These are phyloP conservation scores for Syngnathus floridae DNA, from an alignment of 2,113 vertebrate genomes.

Conservation along the genomic window DNA sequence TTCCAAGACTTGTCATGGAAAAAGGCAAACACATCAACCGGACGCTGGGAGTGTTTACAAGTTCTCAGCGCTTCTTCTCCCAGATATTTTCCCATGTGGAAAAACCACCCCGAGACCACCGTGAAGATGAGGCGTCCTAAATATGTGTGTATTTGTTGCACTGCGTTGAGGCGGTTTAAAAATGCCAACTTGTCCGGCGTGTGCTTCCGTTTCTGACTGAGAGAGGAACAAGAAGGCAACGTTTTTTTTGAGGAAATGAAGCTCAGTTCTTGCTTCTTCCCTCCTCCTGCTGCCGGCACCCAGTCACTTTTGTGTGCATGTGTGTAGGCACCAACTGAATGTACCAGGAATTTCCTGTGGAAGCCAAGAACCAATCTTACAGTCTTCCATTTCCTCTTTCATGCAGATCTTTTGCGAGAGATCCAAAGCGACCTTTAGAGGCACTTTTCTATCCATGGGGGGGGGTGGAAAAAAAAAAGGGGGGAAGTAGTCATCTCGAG, in stretches of 20 bases:
- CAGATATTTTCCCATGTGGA: constrained; percentile 4
- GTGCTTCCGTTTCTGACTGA: constrained; percentile 23
- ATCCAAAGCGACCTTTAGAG: constrained; percentile 3
- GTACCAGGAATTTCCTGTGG: constrained; percentile 52
- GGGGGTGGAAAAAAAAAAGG: too few species aligned
- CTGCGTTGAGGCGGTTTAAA: not conserved
- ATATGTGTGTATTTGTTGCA: not conserved
- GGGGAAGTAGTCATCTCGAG: not conserved
- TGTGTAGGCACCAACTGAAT: constrained; percentile 15
- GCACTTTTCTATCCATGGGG: constrained; percentile 9
- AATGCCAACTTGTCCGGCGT: constrained; percentile 26
- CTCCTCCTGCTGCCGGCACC: constrained; percentile 17
- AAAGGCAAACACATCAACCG: not conserved
- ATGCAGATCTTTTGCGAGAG: constrained; percentile 1
- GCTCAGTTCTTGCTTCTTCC: not conserved
- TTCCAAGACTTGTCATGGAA: constrained; percentile 3
- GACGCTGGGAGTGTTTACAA: not conserved
- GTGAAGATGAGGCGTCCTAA: not conserved
- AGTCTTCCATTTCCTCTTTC: constrained; percentile 40
- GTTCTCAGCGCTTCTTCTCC: not conserved
- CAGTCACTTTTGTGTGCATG: constrained; percentile 7
- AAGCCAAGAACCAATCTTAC: constrained; percentile 40
- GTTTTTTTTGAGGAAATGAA: constrained; percentile 31
- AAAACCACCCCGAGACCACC: not conserved
- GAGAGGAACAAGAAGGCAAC: constrained; percentile 8